Conservation (phyloP, 2,797 vertebrate species). For the Dromococcyx pavoninus region DNA sequence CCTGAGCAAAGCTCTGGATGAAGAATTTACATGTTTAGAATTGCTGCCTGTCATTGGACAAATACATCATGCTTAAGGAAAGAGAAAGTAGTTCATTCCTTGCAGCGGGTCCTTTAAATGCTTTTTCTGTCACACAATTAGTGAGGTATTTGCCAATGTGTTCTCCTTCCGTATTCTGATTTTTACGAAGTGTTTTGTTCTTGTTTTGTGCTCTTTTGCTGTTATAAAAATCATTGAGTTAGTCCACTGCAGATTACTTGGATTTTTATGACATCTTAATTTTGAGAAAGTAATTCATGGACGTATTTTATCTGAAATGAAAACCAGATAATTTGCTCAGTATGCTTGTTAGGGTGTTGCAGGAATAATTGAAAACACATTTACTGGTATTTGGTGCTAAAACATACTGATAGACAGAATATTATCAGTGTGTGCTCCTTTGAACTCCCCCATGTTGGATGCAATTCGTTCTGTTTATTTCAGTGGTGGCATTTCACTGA, state of each 20-base stretch:
- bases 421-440: neutral
- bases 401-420: neutral
- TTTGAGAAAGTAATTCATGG: neutral
- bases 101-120: neutral
- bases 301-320: neutral
- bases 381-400: neutral
- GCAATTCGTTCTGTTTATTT: neutral
- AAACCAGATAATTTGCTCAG: neutral
- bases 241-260: neutral
- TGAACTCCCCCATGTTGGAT: fast-evolving
- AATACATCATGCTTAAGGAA: neutral
- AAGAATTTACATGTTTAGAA: neutral
- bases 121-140: neutral
- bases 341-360: neutral
- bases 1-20: neutral
- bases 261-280: neutral
- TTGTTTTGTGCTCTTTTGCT: neutral
- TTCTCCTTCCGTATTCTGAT: neutral
- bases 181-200: neutral
- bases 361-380: neutral
- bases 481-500: conserved; percentile 97
- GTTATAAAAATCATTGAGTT: neutral
- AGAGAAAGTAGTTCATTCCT: neutral
- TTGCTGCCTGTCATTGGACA: neutral
- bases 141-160: neutral